Evolutionary conservation across 2,888 invertebrate species (phyloP), one percentile per base, ranked within the genome.

Genomic region (Galerucella nymphaeae): DNA sequence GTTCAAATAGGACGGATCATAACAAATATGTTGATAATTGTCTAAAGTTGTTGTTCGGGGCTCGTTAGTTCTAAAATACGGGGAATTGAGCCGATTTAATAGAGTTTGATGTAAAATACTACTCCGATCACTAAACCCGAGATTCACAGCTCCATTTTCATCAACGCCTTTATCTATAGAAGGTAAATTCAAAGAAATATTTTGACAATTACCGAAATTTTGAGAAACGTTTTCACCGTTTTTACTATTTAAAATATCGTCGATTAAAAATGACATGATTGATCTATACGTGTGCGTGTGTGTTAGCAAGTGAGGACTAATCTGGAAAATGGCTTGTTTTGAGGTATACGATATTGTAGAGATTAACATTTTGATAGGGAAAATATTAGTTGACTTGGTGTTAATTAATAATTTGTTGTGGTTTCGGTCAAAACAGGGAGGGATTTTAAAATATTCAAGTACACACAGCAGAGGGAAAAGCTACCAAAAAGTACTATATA

Each of bases 391-490:
- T 57, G 9, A 55, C 50, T 48, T 61, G 30, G 63, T 70, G 61
- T 70, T 70, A 70, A 70, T 63, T 63, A 64, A 64, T 45, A 63
- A 70, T 63, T 69, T 70, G 68, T 63, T 69, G 70, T 42, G 70
- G 70, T 70, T 70, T 64, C 20, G 45, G 45, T 30, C 30, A 30
- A 45, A 14, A 57, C 70, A 70, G 70, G 70, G 57, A 16, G 23
- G 65, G 61, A 14, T 23, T 38, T 38, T n/a, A 61, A 38, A 38
- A 41, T 4, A 5, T 5, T 16, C 6, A 9, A 61, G 11, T 41
- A 16, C 41, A 4, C 13, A 61, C 5, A 18, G 61, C 10, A 30
- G 16, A 41, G n/a, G 20, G 6, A 23, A 4, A 6, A 6, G 14
- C 4, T 45, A 14, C 1, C 45, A 45, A 45, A 45, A 45, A 45